phyloP scores from a whole-genome alignment of 2,797 vertebrate genomes.

The Megaceryle alcyon region DNA sequence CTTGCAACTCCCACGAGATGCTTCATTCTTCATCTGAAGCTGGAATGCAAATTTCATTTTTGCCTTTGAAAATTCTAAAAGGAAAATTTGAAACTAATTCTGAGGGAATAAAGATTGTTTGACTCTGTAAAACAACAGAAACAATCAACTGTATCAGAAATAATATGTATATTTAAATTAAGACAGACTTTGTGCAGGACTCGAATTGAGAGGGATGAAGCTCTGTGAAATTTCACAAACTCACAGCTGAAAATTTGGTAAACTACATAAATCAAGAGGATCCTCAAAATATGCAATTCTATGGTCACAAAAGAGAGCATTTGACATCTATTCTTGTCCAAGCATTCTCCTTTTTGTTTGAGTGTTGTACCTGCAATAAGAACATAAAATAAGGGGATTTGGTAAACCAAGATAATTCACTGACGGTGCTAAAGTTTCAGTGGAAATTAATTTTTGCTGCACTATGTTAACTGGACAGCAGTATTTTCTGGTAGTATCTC shows the following conservation, averaged over 20 bases:
- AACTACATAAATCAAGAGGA: neutral
- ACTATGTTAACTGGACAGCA: neutral
- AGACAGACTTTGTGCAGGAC: neutral
- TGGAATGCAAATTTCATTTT: neutral
- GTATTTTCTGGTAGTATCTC: neutral
- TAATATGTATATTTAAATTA: neutral
- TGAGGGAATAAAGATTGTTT: neutral
- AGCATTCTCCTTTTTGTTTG: neutral
- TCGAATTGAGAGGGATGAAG: neutral
- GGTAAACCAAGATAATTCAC: neutral
- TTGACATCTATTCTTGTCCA: neutral
- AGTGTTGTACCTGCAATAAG: neutral
- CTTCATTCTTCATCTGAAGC: constrained; percentile 19
- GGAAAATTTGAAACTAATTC: neutral
- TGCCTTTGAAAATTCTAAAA: neutral
- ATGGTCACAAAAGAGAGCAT: neutral
- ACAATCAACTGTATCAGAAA: neutral
- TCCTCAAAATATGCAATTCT: neutral
- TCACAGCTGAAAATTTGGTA: neutral
- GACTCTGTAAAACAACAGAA: neutral
- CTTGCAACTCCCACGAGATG: constrained; percentile 26
- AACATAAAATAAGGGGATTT: neutral
- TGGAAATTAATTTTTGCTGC: neutral
- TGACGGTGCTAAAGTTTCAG: neutral
- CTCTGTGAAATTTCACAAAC: neutral